Evolutionary conservation across 1,140 invertebrate species (phyloP), one percentile per base, ranked within the genome.

Genomic region (Palaemon carinicauda): DNA sequence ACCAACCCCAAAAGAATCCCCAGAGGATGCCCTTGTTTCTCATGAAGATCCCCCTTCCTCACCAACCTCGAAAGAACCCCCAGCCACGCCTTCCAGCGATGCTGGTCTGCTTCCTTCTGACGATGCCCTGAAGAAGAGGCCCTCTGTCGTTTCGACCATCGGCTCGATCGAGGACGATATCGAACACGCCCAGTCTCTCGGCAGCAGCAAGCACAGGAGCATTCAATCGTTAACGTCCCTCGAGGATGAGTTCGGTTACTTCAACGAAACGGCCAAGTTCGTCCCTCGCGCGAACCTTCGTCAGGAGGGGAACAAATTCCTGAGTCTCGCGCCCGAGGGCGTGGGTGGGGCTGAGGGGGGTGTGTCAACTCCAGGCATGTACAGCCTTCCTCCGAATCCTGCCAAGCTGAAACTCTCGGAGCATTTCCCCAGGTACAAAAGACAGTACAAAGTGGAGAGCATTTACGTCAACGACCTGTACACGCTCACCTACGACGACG

Each of bases 361-460:
- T 3, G 33, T 21, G 29, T 17, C 5, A 0, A 4, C 27, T 24
- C 41, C 83, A 5, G 82, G n/a, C 7, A 75, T 78, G 19, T 29
- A 27, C 56, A 80, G 77, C 41, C 78, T 79, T 0, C 84, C 84
- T 4, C 84, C 84, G 3, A 73, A 29, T 7, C 41, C 74, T 24
- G 71, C 71, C n/a, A 77, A 60, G n/a, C 12, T 83, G 24, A 29
- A 24, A 3, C 29, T 15, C 5, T 31, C n/a, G 7, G 3, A 52
- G 19, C 60, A 89, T 91, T 88, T 84, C 53, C 87, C 87, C 31
- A 24, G 77, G 17, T 88, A 88, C 90, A 74, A 91, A 92, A 93
- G 95, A 89, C 95, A 96, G 91, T 96, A 96, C 91, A 97, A 97
- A 92, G 96, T 96, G 91, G 96, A 96, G 90, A 95, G 95, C 27